Conservation (phyloP, 2,888 invertebrate species). For the Cremastinae sp. region DNA sequence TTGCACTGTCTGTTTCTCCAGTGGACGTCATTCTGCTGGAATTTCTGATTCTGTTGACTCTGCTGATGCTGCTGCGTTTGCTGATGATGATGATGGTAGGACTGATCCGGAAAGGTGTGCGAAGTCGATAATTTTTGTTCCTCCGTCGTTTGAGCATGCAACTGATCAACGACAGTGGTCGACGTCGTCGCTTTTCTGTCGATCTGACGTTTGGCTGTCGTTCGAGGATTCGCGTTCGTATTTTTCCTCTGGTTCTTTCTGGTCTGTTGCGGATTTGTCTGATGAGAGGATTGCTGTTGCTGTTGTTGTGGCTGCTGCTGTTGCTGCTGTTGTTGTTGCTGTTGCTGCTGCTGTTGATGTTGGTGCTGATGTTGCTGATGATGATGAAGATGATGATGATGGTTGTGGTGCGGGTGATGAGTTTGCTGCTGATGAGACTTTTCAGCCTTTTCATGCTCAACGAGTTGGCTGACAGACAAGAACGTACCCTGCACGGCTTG, state of each 20-base stretch:
- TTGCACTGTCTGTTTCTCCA: constrained; percentile 78
- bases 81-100: constrained; percentile 56
- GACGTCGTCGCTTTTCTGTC: constrained; percentile 68
- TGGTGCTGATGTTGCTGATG: constrained; percentile 56
- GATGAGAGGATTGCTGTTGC: constrained; percentile 34
- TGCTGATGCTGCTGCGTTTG: constrained; percentile 66
- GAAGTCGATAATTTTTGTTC: constrained; percentile 70
- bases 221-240: constrained; percentile 72
- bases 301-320: too few relatives aligned
- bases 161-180: constrained; percentile 66
- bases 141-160: constrained; percentile 70
- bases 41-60: constrained; percentile 70
- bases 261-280: constrained; percentile 65
- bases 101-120: constrained; percentile 50
- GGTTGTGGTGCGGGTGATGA: constrained; percentile 66
- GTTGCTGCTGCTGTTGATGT: constrained; percentile 66
- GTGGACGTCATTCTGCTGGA: constrained; percentile 75
- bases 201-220: constrained; percentile 74
- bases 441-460: constrained; percentile 81
- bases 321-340: too few relatives aligned
- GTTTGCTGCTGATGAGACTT: constrained; percentile 70
- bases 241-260: constrained; percentile 76
- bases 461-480: constrained; percentile 85
- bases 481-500: constrained; percentile 79
- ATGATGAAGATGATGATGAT: constrained; percentile 57